Evolutionary conservation across 2,797 vertebrate species (phyloP).

Genomic region (Rallus crepitans): DNA sequence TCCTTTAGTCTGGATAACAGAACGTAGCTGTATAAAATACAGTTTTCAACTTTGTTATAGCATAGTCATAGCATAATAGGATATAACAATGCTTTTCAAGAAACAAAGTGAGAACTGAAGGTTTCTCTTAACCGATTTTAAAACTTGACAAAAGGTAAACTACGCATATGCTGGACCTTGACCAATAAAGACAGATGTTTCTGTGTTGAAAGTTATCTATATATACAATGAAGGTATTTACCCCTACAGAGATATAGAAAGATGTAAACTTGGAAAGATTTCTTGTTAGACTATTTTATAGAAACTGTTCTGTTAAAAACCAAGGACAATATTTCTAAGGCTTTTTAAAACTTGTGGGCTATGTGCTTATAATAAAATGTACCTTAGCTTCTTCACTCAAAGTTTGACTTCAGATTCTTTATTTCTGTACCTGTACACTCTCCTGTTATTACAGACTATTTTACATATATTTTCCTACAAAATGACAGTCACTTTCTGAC

Average conservation of each 20-base stretch:
- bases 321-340: not conserved
- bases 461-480: not conserved
- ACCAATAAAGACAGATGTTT: not conserved
- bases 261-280: not conserved
- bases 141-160: not conserved
- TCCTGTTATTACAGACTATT: not conserved
- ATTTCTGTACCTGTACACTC: rapidly evolving
- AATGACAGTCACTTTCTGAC: not conserved
- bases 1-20: not conserved
- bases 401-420: not conserved
- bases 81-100: not conserved
- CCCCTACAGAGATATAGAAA: not conserved
- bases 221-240: not conserved
- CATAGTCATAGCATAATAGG: not conserved
- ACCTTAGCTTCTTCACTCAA: not conserved
- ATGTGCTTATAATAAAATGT: not conserved
- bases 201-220: not conserved
- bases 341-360: not conserved
- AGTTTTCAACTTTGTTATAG: not conserved
- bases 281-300: not conserved
- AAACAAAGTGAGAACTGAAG: not conserved
- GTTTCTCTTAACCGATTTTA: not conserved
- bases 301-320: not conserved
- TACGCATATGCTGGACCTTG: not conserved
- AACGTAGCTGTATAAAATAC: not conserved